phyloP scores from a whole-genome alignment of 2,888 invertebrate genomes.

The Limnephilus marmoratus region DNA sequence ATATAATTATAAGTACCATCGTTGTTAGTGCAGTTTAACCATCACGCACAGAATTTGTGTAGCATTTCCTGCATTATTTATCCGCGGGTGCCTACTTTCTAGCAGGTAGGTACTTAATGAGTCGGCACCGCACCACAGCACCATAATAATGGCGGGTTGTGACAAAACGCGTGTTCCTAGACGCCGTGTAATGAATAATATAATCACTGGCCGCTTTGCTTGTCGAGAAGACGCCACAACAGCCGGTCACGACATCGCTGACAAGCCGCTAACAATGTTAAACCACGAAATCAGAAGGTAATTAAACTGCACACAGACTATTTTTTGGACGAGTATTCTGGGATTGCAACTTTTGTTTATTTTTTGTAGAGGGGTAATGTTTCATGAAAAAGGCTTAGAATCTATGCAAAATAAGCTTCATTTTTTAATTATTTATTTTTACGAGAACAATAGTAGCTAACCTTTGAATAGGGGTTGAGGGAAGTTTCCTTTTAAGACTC shows the following conservation, averaged over 20 bases:
- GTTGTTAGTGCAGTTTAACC: not conserved
- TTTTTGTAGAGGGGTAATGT: too few relatives aligned
- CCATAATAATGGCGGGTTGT: conserved; percentile 58
- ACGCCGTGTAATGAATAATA: conserved; percentile 62
- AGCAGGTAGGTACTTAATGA: not conserved
- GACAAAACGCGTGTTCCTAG: conserved; percentile 63
- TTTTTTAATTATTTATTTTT: not conserved
- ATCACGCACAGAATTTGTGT: conserved; percentile 6
- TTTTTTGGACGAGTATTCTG: not conserved
- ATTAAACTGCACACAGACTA: not conserved
- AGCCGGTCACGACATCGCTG: not conserved
- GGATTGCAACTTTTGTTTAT: not conserved
- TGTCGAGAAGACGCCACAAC: conserved; percentile 28
- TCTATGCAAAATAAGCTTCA: too few relatives aligned
- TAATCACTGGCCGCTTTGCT: conserved; percentile 51
- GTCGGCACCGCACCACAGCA: conserved; percentile 26
- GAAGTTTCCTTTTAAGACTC: not conserved
- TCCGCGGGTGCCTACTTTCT: not conserved
- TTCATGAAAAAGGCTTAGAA: too few relatives aligned
- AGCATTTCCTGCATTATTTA: not conserved
- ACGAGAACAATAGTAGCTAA: not conserved
- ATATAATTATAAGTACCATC: not conserved
- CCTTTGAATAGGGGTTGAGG: not conserved
- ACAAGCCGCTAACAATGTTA: not conserved
- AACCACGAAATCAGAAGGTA: not conserved